phyloP scores from a whole-genome alignment of 1,140 invertebrate genomes.

The Psilanteris sp. region DNA sequence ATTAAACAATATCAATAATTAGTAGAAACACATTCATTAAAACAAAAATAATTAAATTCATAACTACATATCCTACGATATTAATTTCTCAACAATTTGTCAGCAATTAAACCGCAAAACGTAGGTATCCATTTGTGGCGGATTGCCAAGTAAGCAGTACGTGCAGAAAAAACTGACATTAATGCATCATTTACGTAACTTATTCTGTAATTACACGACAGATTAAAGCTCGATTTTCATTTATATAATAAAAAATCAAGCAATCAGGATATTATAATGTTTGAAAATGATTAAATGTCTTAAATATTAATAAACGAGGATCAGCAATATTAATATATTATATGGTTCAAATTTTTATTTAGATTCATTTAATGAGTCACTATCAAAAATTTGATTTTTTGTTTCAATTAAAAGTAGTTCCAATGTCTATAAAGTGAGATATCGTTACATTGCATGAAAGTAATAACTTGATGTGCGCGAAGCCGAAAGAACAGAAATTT shows the following conservation, averaged over 20 bases:
- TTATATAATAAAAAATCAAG: constrained; percentile 10
- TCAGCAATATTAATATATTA: too few relatives aligned
- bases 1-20: too few relatives aligned
- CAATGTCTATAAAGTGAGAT: too few relatives aligned
- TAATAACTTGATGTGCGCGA: too few relatives aligned
- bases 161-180: constrained; percentile 50
- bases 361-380: too few relatives aligned
- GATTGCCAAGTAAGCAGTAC: constrained; percentile 40
- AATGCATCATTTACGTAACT: constrained; percentile 54
- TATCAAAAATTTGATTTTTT: too few relatives aligned
- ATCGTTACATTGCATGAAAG: too few relatives aligned
- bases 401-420: too few relatives aligned
- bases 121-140: constrained; percentile 38
- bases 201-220: constrained; percentile 41
- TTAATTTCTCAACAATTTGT: constrained; percentile 49
- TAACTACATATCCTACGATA: constrained; percentile 10
- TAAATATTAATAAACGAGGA: too few relatives aligned
- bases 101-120: constrained; percentile 53
- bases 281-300: constrained; percentile 1
- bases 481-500: too few relatives aligned
- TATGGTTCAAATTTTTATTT: too few relatives aligned
- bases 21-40: neutral
- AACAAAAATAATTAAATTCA: constrained; percentile 16
- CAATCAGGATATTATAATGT: neutral
- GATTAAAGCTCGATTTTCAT: constrained; percentile 22